These are phyloP conservation scores for Antedon bifida DNA, from an alignment of 35 echinoderm and acorn worm genomes.

Conservation along the genomic window DNA sequence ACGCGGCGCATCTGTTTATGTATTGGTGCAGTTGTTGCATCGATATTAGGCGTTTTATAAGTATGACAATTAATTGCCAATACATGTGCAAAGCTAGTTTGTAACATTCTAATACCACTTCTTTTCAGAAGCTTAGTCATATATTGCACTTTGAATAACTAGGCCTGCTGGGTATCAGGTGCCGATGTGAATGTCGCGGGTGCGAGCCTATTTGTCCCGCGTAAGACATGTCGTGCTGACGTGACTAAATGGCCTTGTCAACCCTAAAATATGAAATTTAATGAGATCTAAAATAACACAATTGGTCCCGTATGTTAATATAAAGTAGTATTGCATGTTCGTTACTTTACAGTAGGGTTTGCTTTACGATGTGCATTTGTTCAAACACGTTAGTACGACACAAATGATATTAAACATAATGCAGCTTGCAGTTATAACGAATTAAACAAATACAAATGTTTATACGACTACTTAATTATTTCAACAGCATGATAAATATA, in stretches of 20 bases:
- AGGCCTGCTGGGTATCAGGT: neutral
- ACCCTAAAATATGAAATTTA: neutral
- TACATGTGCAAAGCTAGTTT: neutral
- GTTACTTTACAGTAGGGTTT: neutral
- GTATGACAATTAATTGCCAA: neutral
- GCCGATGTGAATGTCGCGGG: neutral
- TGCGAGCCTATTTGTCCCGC: conserved; percentile 1
- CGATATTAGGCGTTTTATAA: neutral
- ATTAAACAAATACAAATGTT: neutral
- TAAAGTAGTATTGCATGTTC: neutral
- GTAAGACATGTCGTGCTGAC: neutral
- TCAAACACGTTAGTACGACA: neutral
- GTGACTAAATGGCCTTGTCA: neutral
- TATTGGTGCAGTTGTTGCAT: neutral
- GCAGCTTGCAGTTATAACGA: neutral
- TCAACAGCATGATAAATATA: neutral
- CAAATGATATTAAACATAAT: no score
- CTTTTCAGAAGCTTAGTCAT: neutral
- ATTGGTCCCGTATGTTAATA: neutral
- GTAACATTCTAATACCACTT: neutral
- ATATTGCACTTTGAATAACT: neutral
- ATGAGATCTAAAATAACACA: neutral
- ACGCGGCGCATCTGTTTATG: neutral
- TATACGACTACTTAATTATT: neutral
- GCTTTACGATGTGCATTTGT: neutral